A percentile compares a stretch with the other conserved stretches of the same genome.
Conservation (phyloP, 2,113 vertebrate species). For the Motacilla tschutschensis region DNA sequence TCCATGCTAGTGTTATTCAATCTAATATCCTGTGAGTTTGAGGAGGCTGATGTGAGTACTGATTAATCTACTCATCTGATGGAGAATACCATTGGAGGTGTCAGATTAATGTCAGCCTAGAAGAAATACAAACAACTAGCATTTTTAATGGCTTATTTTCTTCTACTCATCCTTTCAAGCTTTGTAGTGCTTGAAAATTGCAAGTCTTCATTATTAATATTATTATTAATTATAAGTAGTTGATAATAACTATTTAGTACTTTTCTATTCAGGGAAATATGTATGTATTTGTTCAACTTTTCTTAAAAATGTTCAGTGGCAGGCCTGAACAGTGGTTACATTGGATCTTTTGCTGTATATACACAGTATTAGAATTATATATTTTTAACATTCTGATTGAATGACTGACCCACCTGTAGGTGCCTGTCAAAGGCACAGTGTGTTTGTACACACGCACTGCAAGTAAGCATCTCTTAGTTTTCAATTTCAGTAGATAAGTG, state of each 20-base stretch:
- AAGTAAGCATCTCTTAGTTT: background rate
- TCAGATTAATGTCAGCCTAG: background rate
- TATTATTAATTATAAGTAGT: background rate
- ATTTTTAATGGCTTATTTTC: background rate
- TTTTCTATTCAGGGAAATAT: background rate
- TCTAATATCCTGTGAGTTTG: background rate
- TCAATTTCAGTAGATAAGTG: background rate
- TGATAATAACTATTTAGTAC: background rate
- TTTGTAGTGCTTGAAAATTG: background rate
- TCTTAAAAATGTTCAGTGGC: background rate
- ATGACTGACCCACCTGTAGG: rapidly evolving
- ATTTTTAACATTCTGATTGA: background rate
- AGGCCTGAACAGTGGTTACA: background rate
- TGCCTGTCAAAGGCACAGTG: background rate
- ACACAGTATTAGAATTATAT: background rate
- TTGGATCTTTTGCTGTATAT: background rate
- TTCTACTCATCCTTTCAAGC: background rate
- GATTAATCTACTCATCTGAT: background rate
- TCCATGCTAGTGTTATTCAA: background rate
- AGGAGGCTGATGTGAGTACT: background rate
- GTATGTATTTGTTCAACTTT: background rate
- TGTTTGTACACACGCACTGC: rapidly evolving
- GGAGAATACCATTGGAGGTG: background rate
- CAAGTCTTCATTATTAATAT: background rate
- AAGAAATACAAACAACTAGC: background rate